Conservation (phyloP, 1,140 invertebrate genomes). For the Macrobrachium nipponense region DNA sequence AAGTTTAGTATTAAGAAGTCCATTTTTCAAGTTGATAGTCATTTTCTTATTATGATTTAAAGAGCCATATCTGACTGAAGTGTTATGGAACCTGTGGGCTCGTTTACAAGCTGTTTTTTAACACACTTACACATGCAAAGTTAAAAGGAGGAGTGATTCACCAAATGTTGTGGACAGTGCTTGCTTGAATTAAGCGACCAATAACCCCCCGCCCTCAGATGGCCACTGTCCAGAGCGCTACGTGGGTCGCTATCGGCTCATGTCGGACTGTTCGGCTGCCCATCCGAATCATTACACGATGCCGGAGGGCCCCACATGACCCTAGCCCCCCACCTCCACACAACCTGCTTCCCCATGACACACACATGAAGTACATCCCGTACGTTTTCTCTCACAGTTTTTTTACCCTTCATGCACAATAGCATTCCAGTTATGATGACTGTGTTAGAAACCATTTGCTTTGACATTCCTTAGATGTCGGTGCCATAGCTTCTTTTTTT, state of each 20-base stretch:
- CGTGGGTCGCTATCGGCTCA: constrained; percentile 62
- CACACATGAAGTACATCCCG: constrained; percentile 6
- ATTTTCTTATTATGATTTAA: no score
- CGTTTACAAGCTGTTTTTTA: no score
- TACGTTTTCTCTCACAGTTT: constrained; percentile 21
- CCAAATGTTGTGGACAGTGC: constrained; percentile 6
- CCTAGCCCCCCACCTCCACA: constrained; percentile 45
- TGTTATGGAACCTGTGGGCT: no score
- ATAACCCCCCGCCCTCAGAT: constrained; percentile 50
- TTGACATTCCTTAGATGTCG: no score
- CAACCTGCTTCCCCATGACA: constrained; percentile 13
- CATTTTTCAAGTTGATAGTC: no score
- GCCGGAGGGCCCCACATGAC: constrained; percentile 56
- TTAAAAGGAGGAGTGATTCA: constrained; percentile 15
- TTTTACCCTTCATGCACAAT: neutral
- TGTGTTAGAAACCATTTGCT: no score
- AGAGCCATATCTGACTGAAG: no score
- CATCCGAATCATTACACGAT: constrained; percentile 52
- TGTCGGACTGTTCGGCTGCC: constrained; percentile 63
- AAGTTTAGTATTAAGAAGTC: neutral
- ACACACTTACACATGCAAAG: neutral
- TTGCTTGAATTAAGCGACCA: neutral
- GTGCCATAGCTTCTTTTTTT: no score
- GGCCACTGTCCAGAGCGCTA: constrained; percentile 63
- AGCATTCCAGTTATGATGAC: no score